Conservation (phyloP, 2,888 invertebrate genomes). For the Lottia gigantea region DNA sequence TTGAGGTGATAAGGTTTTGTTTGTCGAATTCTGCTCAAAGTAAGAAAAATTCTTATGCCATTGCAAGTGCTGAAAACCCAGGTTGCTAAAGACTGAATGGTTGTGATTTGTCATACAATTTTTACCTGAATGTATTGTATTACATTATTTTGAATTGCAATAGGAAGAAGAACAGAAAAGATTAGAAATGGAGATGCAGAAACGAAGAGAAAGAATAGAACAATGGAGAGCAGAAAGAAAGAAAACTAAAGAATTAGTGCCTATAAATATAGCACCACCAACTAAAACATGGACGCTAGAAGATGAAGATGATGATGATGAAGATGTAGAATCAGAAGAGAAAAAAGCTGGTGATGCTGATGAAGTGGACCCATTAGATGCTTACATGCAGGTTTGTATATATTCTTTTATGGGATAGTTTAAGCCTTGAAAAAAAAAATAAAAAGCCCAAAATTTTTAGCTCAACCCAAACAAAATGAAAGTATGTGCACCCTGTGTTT, state of each 20-base stretch:
- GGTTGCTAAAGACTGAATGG: too few relatives aligned
- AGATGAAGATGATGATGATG: conserved; percentile 89
- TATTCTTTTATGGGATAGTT: too few relatives aligned
- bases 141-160: not conserved
- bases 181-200: conserved; percentile 94
- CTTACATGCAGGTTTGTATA: conserved; percentile 85
- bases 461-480: too few relatives aligned
- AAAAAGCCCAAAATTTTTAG: too few relatives aligned
- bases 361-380: conserved; percentile 88
- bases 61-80: too few relatives aligned
- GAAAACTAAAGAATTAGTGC: conserved; percentile 83
- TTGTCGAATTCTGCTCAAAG: too few relatives aligned
- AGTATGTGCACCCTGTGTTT: too few relatives aligned
- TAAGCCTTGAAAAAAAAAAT: too few relatives aligned
- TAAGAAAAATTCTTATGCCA: too few relatives aligned
- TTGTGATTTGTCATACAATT: too few relatives aligned
- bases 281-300: conserved; percentile 93
- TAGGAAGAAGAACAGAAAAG: conserved; percentile 67
- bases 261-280: conserved; percentile 55
- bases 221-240: conserved; percentile 95
- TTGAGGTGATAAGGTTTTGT: too few relatives aligned
- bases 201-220: conserved; percentile 93
- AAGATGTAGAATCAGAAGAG: conserved; percentile 71
- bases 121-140: too few relatives aligned
- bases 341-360: conserved; percentile 51